These are phyloP conservation scores for Seira musarum DNA, from an alignment of 2,888 invertebrate species.

Conservation along the genomic window DNA sequence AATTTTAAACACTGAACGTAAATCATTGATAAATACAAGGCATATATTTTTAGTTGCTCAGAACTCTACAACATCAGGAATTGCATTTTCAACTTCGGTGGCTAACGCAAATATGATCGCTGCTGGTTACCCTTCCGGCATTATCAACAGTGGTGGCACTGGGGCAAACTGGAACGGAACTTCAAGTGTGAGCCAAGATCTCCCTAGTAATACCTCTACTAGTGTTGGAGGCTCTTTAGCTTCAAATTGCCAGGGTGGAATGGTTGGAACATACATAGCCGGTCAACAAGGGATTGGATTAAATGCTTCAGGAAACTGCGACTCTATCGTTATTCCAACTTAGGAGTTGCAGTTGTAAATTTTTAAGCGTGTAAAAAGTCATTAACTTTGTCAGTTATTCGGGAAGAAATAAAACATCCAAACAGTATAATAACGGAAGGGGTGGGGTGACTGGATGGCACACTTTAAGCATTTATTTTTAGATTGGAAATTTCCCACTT, in stretches of 20 bases:
- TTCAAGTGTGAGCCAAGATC: slow-evolving; percentile 14
- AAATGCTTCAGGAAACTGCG: slow-evolving; percentile 31
- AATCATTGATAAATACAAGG: too few relatives aligned
- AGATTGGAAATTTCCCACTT: too few relatives aligned
- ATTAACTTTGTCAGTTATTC: too few relatives aligned
- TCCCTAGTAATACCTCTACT: slow-evolving; percentile 19
- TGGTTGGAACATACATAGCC: slow-evolving; percentile 17
- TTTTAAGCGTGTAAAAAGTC: too few relatives aligned
- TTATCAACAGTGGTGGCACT: slow-evolving; percentile 38
- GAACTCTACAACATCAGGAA: slow-evolving; percentile 19
- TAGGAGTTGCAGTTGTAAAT: too few relatives aligned
- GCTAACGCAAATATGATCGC: slow-evolving; percentile 26
- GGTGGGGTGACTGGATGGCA: too few relatives aligned
- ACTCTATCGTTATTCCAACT: slow-evolving; percentile 24
- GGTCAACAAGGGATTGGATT: slow-evolving; percentile 25
- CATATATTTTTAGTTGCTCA: slow-evolving; percentile 24
- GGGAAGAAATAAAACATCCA: too few relatives aligned
- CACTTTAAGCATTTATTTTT: too few relatives aligned
- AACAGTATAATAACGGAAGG: too few relatives aligned
- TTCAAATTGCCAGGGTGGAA: slow-evolving; percentile 40
- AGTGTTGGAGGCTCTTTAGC: slow-evolving; percentile 25
- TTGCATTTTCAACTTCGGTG: slow-evolving; percentile 3
- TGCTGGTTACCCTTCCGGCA: slow-evolving; percentile 34
- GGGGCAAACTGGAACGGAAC: slow-evolving; percentile 22
- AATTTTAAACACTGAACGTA: not conserved